A percentile compares a stretch with the other conserved stretches of the same genome.
Conservation (phyloP, 1,140 invertebrate species). For the Anastatus disparis region DNA sequence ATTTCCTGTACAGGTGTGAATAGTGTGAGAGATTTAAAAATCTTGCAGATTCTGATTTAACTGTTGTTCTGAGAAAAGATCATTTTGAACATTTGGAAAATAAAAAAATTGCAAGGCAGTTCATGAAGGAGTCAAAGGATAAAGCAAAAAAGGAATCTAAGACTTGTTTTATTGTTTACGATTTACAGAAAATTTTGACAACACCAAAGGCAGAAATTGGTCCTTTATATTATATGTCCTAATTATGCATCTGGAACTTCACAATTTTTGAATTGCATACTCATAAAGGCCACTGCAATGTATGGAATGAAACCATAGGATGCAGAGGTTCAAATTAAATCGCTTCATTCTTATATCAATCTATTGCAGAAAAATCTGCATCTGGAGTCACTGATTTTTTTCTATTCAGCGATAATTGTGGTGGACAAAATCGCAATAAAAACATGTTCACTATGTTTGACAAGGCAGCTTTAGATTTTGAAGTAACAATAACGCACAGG, state of each 20-base stretch:
- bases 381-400: too few relatives aligned
- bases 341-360: too few relatives aligned
- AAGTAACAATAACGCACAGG: constrained; percentile 6
- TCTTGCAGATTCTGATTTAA: neutral
- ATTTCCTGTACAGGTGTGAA: constrained; percentile 13
- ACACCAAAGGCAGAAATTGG: constrained; percentile 20
- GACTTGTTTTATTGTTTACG: constrained; percentile 1
- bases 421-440: too few relatives aligned
- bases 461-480: constrained; percentile 1
- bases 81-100: neutral
- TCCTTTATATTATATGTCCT: constrained; percentile 27
- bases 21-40: constrained; percentile 8
- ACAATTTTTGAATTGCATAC: too few relatives aligned
- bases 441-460: neutral
- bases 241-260: constrained; percentile 32
- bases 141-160: neutral
- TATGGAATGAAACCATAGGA: too few relatives aligned
- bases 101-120: constrained; percentile 6
- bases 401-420: too few relatives aligned
- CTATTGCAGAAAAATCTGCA: too few relatives aligned
- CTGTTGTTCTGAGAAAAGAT: neutral
- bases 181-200: constrained; percentile 26
- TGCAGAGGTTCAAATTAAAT: too few relatives aligned
- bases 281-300: too few relatives aligned
- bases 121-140: neutral